phyloP scores from a whole-genome alignment of 2,113 vertebrate genomes.

The Rhea pennata region DNA sequence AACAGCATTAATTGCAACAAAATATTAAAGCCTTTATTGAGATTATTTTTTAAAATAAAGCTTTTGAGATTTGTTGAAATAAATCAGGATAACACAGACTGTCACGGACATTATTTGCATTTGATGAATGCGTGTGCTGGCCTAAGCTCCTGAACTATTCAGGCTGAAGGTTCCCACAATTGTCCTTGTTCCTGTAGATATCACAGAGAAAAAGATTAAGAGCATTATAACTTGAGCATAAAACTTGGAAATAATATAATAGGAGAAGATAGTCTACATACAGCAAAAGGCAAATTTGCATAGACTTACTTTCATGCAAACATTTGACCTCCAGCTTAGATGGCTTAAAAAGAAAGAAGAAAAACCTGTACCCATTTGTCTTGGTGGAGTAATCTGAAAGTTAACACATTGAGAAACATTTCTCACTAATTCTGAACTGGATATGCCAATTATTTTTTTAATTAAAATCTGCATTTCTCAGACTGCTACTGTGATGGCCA shows the following conservation, averaged over 20 bases:
- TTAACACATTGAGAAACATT: constrained; percentile 29
- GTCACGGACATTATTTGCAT: constrained; percentile 36
- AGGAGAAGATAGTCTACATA: constrained; percentile 41
- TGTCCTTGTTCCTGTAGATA: constrained; percentile 68
- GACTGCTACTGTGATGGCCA: not conserved
- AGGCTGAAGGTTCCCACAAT: constrained; percentile 47
- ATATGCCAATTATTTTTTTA: not conserved
- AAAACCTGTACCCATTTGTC: constrained; percentile 38
- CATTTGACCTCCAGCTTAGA: constrained; percentile 62
- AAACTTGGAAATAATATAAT: constrained; percentile 63
- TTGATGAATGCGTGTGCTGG: constrained; percentile 28
- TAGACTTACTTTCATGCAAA: constrained; percentile 63
- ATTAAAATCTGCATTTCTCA: not conserved
- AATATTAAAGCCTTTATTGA: constrained; percentile 66
- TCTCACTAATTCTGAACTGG: not conserved
- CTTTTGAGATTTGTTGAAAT: constrained; percentile 65
- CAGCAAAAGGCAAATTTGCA: constrained; percentile 67
- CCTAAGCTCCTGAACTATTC: constrained; percentile 67
- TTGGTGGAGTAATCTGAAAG: constrained; percentile 43
- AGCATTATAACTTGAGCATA: constrained; percentile 63
- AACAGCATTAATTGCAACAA: constrained; percentile 62
- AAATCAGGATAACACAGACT: constrained; percentile 60
- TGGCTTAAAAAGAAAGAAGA: constrained; percentile 40
- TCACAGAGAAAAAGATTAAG: constrained; percentile 65
- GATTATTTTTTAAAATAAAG: constrained; percentile 36